These are phyloP conservation scores for Dipodomys ordii DNA, from an alignment of 2,113 vertebrate genomes.

Conservation along the genomic window DNA sequence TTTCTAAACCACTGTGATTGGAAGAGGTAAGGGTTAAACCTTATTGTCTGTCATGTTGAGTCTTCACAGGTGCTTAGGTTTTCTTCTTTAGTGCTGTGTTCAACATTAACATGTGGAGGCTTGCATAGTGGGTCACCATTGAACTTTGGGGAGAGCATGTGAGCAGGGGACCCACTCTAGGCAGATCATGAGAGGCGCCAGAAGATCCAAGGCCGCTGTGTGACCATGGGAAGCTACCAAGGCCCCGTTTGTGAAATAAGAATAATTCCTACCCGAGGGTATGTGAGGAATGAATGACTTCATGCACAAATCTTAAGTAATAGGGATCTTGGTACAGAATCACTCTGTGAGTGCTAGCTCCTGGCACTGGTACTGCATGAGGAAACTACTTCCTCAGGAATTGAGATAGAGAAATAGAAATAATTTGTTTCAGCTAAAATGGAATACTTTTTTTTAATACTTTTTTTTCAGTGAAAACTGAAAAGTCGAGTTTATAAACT, in stretches of 20 bases:
- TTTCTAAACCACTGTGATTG: slow-evolving; percentile 26
- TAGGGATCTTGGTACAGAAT: neutral
- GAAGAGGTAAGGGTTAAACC: slow-evolving; percentile 31
- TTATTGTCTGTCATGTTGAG: slow-evolving; percentile 46
- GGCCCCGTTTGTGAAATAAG: slow-evolving; percentile 76
- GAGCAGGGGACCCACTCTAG: neutral
- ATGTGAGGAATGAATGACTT: slow-evolving; percentile 38
- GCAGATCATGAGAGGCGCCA: neutral
- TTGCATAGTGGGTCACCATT: neutral
- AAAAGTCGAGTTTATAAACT: slow-evolving; percentile 20
- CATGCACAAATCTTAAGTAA: neutral
- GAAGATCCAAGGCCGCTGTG: neutral
- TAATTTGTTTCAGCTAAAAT: slow-evolving; percentile 36
- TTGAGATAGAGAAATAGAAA: neutral
- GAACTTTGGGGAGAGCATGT: neutral
- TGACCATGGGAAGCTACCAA: neutral
- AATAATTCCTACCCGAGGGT: neutral
- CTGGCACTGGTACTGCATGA: neutral
- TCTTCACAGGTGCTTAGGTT: neutral
- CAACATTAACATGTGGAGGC: neutral
- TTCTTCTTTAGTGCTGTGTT: slow-evolving; percentile 37
- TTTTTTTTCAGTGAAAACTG: slow-evolving; percentile 23
- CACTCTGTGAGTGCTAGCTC: neutral
- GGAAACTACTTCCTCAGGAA: slow-evolving; percentile 22
- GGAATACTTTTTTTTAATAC: neutral